phyloP scores from a whole-genome alignment of 2,113 vertebrate species.

The Prinia subflava region DNA sequence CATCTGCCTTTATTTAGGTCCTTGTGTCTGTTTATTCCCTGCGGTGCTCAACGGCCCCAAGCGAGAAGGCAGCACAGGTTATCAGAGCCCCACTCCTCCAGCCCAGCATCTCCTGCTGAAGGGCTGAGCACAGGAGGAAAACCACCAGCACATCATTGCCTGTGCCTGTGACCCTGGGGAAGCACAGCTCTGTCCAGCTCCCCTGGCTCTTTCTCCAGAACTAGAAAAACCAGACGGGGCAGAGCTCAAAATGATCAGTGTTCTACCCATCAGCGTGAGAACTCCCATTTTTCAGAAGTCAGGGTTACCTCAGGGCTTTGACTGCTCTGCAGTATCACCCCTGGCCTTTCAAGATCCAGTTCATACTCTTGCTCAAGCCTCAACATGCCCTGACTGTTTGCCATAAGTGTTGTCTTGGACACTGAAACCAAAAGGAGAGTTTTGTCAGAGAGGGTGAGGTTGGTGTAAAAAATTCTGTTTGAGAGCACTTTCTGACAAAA shows the following conservation, averaged over 20 bases:
- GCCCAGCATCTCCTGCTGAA: not conserved
- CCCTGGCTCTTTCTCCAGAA: not conserved
- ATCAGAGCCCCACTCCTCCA: not conserved
- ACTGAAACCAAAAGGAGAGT: not conserved
- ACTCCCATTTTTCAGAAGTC: not conserved
- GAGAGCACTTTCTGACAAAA: not conserved
- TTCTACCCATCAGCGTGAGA: not conserved
- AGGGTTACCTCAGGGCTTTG: not conserved
- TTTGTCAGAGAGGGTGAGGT: not conserved
- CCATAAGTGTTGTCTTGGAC: rapidly evolving
- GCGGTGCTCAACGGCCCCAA: not conserved
- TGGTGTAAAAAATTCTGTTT: not conserved
- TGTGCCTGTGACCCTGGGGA: not conserved
- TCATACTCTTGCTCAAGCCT: not conserved
- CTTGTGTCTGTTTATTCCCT: not conserved
- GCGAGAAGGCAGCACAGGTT: not conserved
- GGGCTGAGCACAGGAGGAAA: not conserved
- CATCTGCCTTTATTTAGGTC: conserved; percentile 12
- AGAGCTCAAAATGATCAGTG: not conserved
- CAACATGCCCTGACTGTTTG: not conserved
- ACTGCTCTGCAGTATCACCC: not conserved
- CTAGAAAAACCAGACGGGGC: not conserved
- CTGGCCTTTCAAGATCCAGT: not conserved
- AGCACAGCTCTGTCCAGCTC: not conserved
- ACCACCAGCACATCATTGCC: not conserved